phyloP scores from a whole-genome alignment of 1,140 invertebrate species.

The Cardiocondyla obscurior region DNA sequence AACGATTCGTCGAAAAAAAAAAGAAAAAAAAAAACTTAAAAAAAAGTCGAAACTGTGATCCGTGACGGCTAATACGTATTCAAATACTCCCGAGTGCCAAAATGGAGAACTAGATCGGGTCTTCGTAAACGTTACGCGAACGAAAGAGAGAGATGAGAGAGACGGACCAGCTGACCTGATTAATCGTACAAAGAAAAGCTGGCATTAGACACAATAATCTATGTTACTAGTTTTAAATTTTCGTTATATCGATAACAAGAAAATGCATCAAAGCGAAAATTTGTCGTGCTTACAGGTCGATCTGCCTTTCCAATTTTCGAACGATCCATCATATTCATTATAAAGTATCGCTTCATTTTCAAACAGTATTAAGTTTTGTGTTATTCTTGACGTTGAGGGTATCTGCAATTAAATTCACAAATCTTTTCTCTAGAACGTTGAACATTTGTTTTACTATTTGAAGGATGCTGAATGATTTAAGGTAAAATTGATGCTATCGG shows the following conservation, averaged over 20 bases:
- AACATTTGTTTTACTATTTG: not conserved
- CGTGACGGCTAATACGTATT: constrained; percentile 66
- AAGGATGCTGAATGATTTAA: not conserved
- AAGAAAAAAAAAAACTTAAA: too few species aligned
- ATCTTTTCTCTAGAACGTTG: not conserved
- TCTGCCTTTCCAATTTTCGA: not conserved
- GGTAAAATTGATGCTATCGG: constrained; percentile 20
- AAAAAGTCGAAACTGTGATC: constrained; percentile 71
- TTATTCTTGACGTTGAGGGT: constrained; percentile 36
- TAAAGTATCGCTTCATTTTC: constrained; percentile 29
- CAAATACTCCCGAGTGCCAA: constrained; percentile 81
- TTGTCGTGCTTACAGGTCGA: constrained; percentile 42
- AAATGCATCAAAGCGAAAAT: constrained; percentile 11
- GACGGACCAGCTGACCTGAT: constrained; percentile 30
- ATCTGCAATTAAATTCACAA: constrained; percentile 10
- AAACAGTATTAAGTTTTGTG: constrained; percentile 56
- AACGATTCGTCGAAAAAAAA: constrained; percentile 30
- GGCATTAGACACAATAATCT: constrained; percentile 56
- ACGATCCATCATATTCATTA: not conserved
- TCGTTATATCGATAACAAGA: constrained; percentile 26
- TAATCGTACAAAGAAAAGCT: constrained; percentile 44
- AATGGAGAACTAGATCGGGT: constrained; percentile 66
- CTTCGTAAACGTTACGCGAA: constrained; percentile 4
- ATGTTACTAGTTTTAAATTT: constrained; percentile 55
- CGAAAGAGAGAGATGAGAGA: constrained; percentile 16